A percentile compares a stretch with the other conserved stretches of the same genome.
These are phyloP conservation scores for Cepaea hortensis DNA, from an alignment of 2,888 invertebrate genomes.

Conservation along the genomic window DNA sequence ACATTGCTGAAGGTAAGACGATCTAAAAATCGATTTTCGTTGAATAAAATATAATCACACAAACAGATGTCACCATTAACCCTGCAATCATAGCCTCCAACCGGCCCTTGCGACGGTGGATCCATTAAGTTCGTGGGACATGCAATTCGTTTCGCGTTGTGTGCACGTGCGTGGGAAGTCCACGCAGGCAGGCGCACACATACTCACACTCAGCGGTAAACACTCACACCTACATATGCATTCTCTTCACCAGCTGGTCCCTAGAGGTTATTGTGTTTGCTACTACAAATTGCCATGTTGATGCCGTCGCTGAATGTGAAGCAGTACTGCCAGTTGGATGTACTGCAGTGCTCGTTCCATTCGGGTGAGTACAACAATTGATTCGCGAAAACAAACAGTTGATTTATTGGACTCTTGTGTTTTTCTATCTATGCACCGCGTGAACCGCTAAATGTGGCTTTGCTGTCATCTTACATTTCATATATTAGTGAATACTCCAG, in stretches of 20 bases:
- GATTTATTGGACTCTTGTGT: no score
- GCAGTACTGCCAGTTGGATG: neutral
- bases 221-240: no score
- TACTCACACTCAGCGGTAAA: neutral
- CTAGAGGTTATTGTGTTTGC: neutral
- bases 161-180: no score
- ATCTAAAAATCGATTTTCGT: neutral
- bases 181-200: neutral
- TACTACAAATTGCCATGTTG: neutral
- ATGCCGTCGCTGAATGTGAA: neutral
- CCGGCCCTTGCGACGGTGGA: neutral
- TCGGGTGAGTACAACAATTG: no score
- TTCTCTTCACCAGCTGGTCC: neutral
- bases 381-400: no score
- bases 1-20: neutral
- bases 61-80: conserved; percentile 10
- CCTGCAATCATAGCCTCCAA: neutral
- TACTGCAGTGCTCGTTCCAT: no score
- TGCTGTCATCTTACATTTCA: no score
- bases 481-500: no score
- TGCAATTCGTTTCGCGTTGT: neutral
- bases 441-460: no score
- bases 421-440: no score
- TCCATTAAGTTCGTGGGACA: neutral
- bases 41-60: neutral